Conservation (phyloP, 2,888 invertebrate species). For the Cyaniris semiargus region DNA sequence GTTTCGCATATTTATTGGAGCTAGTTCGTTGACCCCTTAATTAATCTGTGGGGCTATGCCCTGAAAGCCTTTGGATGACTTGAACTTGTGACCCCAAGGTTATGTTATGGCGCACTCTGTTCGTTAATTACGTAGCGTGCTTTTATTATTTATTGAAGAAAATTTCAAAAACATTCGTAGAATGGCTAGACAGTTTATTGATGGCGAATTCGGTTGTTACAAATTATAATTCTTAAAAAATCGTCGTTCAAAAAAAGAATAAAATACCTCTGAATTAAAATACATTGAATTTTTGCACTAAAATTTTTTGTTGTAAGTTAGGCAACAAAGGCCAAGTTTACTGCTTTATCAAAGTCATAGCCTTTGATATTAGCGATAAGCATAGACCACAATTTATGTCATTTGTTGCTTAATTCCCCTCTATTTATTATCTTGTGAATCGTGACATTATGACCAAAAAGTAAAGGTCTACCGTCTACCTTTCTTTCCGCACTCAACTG, state of each 20-base stretch:
- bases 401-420: no score
- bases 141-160: neutral
- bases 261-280: no score
- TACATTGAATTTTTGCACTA: no score
- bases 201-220: no score
- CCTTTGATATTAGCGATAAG: no score
- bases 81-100: neutral
- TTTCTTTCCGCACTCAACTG: neutral
- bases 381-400: neutral
- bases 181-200: neutral
- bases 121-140: neutral
- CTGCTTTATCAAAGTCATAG: no score
- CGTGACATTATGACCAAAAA: neutral
- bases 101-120: neutral
- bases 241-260: no score
- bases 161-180: neutral
- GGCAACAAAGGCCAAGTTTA: no score
- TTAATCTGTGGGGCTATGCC: neutral
- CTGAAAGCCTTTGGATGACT: neutral
- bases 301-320: no score
- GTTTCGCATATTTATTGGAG: constrained; percentile 2
- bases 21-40: neutral
- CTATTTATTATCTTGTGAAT: neutral
- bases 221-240: no score
- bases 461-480: neutral